A percentile compares a stretch with the other conserved stretches of the same genome.
These are phyloP conservation scores for Lysiphlebus fabarum DNA, from an alignment of 1,140 invertebrate species.

Conservation along the genomic window DNA sequence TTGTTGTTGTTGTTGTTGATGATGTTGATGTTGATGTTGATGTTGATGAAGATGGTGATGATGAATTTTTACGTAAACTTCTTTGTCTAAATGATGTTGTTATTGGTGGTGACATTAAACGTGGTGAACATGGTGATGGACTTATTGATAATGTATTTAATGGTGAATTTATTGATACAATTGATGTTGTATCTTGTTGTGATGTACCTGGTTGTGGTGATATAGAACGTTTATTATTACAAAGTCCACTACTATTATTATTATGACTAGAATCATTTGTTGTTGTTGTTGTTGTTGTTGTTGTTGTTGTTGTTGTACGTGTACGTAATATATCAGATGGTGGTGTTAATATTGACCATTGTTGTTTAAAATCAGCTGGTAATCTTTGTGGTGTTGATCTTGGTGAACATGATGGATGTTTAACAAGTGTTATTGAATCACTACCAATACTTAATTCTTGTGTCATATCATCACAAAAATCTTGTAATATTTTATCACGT, in stretches of 20 bases:
- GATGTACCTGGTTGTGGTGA: conserved; percentile 48
- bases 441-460: conserved; percentile 50
- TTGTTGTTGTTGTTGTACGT: conserved; percentile 39
- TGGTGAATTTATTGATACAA: conserved; percentile 45
- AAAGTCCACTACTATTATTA: conserved; percentile 37
- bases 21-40: conserved; percentile 39
- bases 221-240: conserved; percentile 30
- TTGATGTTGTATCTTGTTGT: conserved; percentile 33
- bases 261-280: too few relatives aligned
- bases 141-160: conserved; percentile 47
- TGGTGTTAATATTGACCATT: conserved; percentile 39
- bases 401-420: conserved; percentile 50
- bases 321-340: conserved; percentile 49
- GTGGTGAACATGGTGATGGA: conserved; percentile 43
- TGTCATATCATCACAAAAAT: conserved; percentile 52
- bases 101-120: conserved; percentile 48
- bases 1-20: conserved; percentile 26
- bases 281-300: conserved; percentile 37
- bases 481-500: conserved; percentile 51
- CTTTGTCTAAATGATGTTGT: conserved; percentile 43
- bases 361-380: conserved; percentile 41
- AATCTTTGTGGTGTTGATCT: conserved; percentile 49
- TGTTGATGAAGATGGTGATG: conserved; percentile 38
- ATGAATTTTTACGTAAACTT: conserved; percentile 43
- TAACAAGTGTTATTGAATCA: conserved; percentile 49